These are phyloP conservation scores for Dromas ardeola DNA, from an alignment of 2,113 vertebrate genomes.

Conservation along the genomic window DNA sequence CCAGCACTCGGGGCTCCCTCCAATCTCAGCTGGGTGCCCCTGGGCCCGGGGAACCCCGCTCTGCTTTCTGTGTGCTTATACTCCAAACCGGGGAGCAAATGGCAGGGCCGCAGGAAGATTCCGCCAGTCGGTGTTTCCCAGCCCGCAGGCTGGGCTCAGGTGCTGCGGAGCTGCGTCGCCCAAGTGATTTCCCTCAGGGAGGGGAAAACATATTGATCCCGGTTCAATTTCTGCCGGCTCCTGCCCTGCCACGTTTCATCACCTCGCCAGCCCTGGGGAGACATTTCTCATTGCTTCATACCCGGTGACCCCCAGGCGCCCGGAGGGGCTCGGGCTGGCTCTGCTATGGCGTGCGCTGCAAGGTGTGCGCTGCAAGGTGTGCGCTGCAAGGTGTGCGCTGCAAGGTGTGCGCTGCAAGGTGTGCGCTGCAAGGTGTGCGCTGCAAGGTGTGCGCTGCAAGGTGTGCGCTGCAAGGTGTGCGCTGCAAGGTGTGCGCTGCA, in stretches of 20 bases:
- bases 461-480: too few relatives aligned
- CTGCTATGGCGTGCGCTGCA: not conserved
- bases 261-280: constrained; percentile 42
- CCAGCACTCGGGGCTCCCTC: not conserved
- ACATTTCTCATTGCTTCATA: constrained; percentile 66
- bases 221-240: constrained; percentile 71
- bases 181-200: constrained; percentile 70
- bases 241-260: constrained; percentile 50
- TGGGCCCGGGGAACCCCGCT: not conserved
- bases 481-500: too few relatives aligned
- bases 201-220: constrained; percentile 71
- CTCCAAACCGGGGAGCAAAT: not conserved
- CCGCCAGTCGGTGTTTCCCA: constrained; percentile 65
- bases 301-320: constrained; percentile 6
- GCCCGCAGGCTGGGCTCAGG: constrained; percentile 62
- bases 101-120: not conserved
- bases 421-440: too few relatives aligned
- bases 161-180: constrained; percentile 73
- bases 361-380: too few relatives aligned
- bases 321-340: not conserved
- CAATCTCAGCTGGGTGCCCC: fast-evolving
- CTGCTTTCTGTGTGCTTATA: not conserved
- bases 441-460: too few relatives aligned
- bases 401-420: too few relatives aligned
- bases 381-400: too few relatives aligned